Conservation (phyloP, 2,888 invertebrate species). For the Cheilosia impressa region DNA sequence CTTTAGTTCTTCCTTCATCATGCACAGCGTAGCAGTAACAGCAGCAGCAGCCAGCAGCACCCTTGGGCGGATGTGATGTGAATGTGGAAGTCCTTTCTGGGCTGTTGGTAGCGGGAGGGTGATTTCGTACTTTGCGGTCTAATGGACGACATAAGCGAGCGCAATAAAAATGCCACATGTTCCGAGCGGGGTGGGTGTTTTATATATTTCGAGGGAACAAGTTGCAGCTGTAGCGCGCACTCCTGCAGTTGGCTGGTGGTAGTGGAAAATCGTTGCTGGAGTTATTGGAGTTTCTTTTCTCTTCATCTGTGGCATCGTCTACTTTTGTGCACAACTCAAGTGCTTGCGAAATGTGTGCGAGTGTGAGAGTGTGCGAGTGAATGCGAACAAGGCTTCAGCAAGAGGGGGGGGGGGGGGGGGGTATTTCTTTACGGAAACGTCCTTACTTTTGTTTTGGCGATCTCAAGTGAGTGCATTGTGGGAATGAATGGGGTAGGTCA, state of each 20-base stretch:
- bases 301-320: constrained; percentile 3
- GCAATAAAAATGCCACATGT: constrained; percentile 76
- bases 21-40: constrained; percentile 27
- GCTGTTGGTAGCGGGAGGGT: constrained; percentile 46
- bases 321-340: constrained; percentile 24
- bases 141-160: constrained; percentile 74
- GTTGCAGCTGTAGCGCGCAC: constrained; percentile 42
- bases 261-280: constrained; percentile 52
- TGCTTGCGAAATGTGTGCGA: constrained; percentile 25
- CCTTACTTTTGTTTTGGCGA: constrained; percentile 15
- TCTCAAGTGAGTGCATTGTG: background rate
- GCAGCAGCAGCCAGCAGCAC: constrained; percentile 12
- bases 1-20: constrained; percentile 45
- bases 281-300: constrained; percentile 43
- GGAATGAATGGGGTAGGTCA: constrained; percentile 29
- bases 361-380: background rate
- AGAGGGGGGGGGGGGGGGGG: background rate
- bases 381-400: background rate
- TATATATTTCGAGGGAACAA: constrained; percentile 2
- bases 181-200: constrained; percentile 60
- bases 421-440: background rate
- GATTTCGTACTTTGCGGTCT: constrained; percentile 75
- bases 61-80: constrained; percentile 61
- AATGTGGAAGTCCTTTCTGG: constrained; percentile 63
- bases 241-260: constrained; percentile 42